These are phyloP conservation scores for Aurelia sp. DNA, from an alignment of 30 jellyfish, hydroid and myxozoan species.

Conservation along the genomic window DNA sequence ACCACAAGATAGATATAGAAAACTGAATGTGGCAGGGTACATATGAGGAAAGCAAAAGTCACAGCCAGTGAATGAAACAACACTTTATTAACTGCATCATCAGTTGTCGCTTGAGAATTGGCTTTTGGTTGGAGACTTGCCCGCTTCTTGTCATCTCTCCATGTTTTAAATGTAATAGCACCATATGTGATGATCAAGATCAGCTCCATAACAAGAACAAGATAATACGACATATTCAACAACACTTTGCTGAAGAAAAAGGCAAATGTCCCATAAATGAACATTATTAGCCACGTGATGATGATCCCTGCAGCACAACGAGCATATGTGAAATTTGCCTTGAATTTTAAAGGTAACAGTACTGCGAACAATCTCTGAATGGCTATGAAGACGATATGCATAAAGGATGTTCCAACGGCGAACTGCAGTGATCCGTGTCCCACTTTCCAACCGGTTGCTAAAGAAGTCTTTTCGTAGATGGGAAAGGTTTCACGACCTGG, in stretches of 20 bases:
- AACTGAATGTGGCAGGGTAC: conserved; percentile 31
- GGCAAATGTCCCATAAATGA: conserved; percentile 12
- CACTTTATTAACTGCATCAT: background rate
- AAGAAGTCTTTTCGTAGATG: conserved; percentile 6
- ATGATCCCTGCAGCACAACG: conserved; percentile 9
- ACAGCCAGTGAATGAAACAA: conserved; percentile 24
- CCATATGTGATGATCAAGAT: conserved; percentile 2
- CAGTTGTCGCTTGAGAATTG: background rate
- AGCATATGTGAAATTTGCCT: background rate
- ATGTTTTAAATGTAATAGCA: conserved; percentile 23
- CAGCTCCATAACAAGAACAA: background rate
- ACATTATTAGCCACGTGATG: conserved; percentile 5
- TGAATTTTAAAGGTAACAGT: conserved; percentile 5
- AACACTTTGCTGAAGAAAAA: conserved; percentile 1
- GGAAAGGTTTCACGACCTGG: background rate
- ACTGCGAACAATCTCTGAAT: conserved; percentile 40
- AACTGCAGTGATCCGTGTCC: conserved; percentile 38
- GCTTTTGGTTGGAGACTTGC: background rate
- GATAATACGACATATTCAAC: conserved; percentile 13
- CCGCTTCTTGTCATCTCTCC: conserved; percentile 5
- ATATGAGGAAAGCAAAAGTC: conserved; percentile 16
- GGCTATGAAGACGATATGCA: conserved; percentile 30
- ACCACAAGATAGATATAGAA: conserved; percentile 4
- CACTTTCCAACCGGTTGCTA: background rate
- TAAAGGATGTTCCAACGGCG: conserved; percentile 32